Percentiles rank a stretch among this genome's conserved stretches.
Evolutionary conservation across 2,113 vertebrate species (phyloP).

Genomic region (Aldabrachelys gigantea): DNA sequence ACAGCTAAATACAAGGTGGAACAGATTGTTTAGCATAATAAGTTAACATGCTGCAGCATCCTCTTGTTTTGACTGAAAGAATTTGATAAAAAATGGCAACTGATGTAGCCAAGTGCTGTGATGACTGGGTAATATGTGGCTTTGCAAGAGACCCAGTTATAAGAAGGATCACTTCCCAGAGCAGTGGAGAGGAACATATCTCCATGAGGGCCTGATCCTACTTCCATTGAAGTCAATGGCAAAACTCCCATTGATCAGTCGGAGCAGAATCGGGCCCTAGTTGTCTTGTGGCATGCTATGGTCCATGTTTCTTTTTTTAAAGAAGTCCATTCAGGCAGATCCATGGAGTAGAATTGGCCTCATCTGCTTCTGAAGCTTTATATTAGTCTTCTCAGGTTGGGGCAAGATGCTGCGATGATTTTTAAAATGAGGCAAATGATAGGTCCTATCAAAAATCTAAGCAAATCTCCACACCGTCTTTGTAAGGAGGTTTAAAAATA

Average conservation of each 20-base stretch:
- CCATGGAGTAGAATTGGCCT: not conserved
- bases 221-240: not conserved
- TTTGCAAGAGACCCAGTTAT: not conserved
- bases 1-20: not conserved
- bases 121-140: fast-evolving
- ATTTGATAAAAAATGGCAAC: fast-evolving
- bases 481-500: constrained; percentile 61
- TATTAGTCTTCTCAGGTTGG: constrained; percentile 61
- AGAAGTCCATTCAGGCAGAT: constrained; percentile 8
- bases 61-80: not conserved
- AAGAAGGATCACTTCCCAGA: not conserved
- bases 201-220: not conserved
- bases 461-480: constrained; percentile 55
- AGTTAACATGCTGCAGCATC: fast-evolving
- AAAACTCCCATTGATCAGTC: not conserved
- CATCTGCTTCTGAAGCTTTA: constrained; percentile 48
- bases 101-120: not conserved
- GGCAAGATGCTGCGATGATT: constrained; percentile 48
- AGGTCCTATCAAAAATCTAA: constrained; percentile 63
- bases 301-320: constrained; percentile 31
- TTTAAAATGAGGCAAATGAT: constrained; percentile 64
- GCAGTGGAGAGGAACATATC: not conserved
- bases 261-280: not conserved
- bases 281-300: not conserved
- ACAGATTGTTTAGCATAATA: not conserved